A percentile compares a stretch with the other conserved stretches of the same genome.
These are phyloP conservation scores for Silurus meridionalis DNA, from an alignment of 2,113 vertebrate species.

Conservation along the genomic window DNA sequence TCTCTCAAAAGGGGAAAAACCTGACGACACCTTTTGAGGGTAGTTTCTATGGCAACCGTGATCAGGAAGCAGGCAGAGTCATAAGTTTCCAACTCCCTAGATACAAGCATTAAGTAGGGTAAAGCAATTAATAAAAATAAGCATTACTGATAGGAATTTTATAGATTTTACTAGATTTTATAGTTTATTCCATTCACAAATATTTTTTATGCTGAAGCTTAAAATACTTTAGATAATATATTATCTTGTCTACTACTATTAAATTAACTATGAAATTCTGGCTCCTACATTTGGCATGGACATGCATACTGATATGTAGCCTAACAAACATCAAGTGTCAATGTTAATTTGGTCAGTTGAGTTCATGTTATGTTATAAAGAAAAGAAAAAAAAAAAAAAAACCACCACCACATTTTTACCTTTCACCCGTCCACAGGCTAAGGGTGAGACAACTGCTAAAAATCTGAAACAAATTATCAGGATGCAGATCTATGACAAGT, in stretches of 20 bases:
- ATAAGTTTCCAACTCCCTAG: not conserved
- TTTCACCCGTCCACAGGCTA: not conserved
- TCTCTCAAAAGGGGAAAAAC: not conserved
- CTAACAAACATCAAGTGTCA: no score
- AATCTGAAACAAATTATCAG: not conserved
- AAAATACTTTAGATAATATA: not conserved
- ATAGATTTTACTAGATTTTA: no score
- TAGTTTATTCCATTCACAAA: not conserved
- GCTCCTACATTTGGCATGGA: not conserved
- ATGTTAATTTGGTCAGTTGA: no score
- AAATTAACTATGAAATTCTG: not conserved
- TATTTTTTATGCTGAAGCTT: not conserved
- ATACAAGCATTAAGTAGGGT: not conserved
- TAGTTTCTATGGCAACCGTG: not conserved
- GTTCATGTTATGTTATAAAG: no score
- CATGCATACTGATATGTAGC: no score
- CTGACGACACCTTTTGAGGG: not conserved
- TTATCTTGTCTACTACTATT: not conserved
- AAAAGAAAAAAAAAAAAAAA: no score
- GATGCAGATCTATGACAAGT: not conserved
- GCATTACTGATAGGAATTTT: not conserved
- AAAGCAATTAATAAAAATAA: not conserved
- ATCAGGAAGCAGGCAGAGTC: not conserved
- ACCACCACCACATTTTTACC: no score
- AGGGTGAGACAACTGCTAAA: not conserved